Conservation (phyloP, 1,140 invertebrate genomes). For the Sweltsa coloradensis region DNA sequence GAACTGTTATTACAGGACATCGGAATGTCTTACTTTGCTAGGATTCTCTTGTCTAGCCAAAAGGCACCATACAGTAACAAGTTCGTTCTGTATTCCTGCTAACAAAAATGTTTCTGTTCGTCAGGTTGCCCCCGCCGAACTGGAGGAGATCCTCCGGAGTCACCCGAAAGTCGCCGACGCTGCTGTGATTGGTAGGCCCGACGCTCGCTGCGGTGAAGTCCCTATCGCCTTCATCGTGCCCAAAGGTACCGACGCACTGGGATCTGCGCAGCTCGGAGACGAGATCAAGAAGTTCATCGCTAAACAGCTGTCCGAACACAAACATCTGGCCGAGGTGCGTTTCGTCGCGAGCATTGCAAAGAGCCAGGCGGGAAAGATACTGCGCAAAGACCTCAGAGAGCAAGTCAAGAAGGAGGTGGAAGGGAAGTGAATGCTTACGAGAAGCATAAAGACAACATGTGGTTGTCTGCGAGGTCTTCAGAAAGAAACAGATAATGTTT, state of each 20-base stretch:
- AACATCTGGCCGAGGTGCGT: too few relatives aligned
- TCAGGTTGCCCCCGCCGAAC: constrained; percentile 78
- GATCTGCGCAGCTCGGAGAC: not conserved
- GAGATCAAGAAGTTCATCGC: constrained; percentile 1
- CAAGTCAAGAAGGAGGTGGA: too few relatives aligned
- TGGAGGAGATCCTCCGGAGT: constrained; percentile 64
- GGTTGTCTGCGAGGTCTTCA: too few relatives aligned
- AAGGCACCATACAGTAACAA: constrained; percentile 29
- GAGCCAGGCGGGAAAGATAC: too few relatives aligned
- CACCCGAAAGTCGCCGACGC: constrained; percentile 66
- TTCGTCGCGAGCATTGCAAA: too few relatives aligned
- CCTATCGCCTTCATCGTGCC: constrained; percentile 57
- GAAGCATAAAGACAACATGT: too few relatives aligned
- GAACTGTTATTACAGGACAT: not conserved
- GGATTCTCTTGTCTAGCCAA: constrained; percentile 26
- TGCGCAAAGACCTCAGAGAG: constrained; percentile 20
- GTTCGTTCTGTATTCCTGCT: constrained; percentile 39
- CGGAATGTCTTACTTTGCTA: constrained; percentile 21
- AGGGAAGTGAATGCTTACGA: too few relatives aligned
- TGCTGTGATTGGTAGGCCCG: constrained; percentile 70
- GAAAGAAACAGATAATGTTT: too few relatives aligned
- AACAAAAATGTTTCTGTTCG: constrained; percentile 18
- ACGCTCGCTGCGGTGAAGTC: constrained; percentile 56
- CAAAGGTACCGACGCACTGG: too few relatives aligned
- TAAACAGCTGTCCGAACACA: too few relatives aligned